Conservation (phyloP, 1,140 invertebrate genomes). For the Centruroides vittatus region DNA sequence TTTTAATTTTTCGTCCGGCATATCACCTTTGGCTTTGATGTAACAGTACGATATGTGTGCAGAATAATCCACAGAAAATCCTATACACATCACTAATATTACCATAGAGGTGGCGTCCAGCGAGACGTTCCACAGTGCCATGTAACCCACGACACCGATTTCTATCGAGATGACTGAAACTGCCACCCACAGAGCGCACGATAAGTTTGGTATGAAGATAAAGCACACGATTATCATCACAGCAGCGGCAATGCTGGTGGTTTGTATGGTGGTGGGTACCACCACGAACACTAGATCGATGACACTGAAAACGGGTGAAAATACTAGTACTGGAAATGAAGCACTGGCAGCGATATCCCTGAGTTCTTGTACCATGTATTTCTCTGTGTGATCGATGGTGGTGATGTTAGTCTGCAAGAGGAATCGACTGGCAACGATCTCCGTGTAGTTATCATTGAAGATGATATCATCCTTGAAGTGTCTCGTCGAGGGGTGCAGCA, state of each 20-base stretch:
- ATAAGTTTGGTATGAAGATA: conserved; percentile 84
- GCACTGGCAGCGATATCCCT: conserved; percentile 59
- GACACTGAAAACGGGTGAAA: conserved; percentile 86
- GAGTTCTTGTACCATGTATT: conserved; percentile 70
- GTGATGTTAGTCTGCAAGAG: conserved; percentile 79
- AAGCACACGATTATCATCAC: conserved; percentile 93
- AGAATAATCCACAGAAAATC: conserved; percentile 93
- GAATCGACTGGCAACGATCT: conserved; percentile 67
- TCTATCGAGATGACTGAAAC: conserved; percentile 91
- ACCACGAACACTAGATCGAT: conserved; percentile 90
- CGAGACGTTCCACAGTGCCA: conserved; percentile 87
- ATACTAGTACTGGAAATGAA: conserved; percentile 70
- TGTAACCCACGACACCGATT: conserved; percentile 87
- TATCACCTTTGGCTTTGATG: conserved; percentile 51
- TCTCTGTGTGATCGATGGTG: conserved; percentile 73
- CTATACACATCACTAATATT: conserved; percentile 95
- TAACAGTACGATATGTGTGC: conserved; percentile 94
- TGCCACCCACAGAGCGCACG: conserved; percentile 86
- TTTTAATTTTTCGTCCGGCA: conserved; percentile 49
- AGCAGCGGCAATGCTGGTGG: conserved; percentile 73
- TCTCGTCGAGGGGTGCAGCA: conserved; percentile 29
- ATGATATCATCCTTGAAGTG: conserved; percentile 65
- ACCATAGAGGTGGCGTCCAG: conserved; percentile 97
- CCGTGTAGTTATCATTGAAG: conserved; percentile 56
- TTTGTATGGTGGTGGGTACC: conserved; percentile 77